Percentiles rank a stretch among this genome's conserved stretches.
Conservation (phyloP, 2,113 vertebrate species). For the Dicaeum eximium region DNA sequence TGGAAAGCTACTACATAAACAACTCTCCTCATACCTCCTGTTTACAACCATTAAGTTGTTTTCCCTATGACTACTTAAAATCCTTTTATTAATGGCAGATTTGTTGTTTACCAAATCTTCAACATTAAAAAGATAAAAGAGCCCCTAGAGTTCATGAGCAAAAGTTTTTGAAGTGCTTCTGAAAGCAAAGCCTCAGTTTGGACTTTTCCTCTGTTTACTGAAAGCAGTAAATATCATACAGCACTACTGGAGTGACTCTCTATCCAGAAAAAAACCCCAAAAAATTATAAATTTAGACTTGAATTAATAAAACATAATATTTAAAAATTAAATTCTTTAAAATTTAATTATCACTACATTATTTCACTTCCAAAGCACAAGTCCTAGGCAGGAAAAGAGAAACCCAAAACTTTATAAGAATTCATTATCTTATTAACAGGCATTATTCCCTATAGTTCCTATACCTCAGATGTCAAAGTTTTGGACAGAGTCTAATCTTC, state of each 20-base stretch:
- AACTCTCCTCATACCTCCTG: not conserved
- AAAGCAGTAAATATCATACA: not conserved
- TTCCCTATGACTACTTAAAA: not conserved
- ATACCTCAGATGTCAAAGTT: not conserved
- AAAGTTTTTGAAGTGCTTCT: not conserved
- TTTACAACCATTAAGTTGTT: not conserved
- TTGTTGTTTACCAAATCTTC: not conserved
- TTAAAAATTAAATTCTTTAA: not conserved
- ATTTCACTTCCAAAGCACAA: not conserved
- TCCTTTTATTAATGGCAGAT: not conserved
- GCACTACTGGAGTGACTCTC: not conserved
- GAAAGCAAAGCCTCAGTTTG: not conserved
- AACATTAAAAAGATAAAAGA: not conserved
- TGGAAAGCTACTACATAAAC: conserved; percentile 18
- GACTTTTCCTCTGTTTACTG: not conserved
- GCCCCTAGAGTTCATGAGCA: not conserved
- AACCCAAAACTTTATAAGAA: not conserved
- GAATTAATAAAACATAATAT: not conserved
- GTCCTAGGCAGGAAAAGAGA: not conserved
- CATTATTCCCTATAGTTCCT: not conserved
- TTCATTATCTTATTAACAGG: not conserved
- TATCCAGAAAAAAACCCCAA: not conserved
- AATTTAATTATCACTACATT: not conserved
- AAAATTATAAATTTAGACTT: not conserved
- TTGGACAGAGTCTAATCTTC: not conserved